Evolutionary conservation across 2,113 vertebrate genomes (phyloP), one percentile per base, ranked within the genome.

Genomic region (Thamnophis sirtalis): DNA sequence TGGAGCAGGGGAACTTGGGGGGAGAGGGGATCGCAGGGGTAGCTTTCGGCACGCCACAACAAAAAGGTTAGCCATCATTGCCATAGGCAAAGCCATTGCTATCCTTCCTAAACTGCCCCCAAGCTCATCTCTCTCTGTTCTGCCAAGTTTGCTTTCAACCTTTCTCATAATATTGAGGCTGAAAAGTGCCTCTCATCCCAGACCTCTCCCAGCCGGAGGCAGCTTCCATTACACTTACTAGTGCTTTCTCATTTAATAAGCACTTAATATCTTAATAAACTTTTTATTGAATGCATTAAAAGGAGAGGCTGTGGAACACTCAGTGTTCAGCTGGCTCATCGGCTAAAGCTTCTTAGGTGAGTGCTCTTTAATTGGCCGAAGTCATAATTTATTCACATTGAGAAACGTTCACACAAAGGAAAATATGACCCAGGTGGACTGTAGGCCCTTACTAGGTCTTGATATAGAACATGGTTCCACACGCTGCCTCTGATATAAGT

Each of bases 191-290:
- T 91, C 58, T 10, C n/a, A 73, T 58, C 80, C 21, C 49, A 7
- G 17, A 54, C 84, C 28, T 38, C 43, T 24, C 13, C 28, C n/a
- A 17, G 88, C 89, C 85, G 0, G 21, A 56, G 68, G 86, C 63
- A 28, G 1, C 28, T 51, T 90, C 85, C 92, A 90, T 93, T 90
- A 49, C 17, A 43, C 19, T 80, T 73, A 6, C 58, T 22, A 53
- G 85, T 1, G 38, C 92, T 43, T 51, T 84, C 54, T 90, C 92
- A 84, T 91, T 93, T 93, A 92, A 92, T 92, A 93, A 92, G 60
- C 90, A 87, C 58, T 87, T 92, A 89, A 92, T 87, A 87, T 73
- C 90, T 91, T 91, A 80, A 90, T 93, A 93, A 91, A 93, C 89
- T 91, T 91, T 91, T 63, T 63, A 91, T 87, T 60, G 55, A 91